These are phyloP conservation scores for Parnassius apollo DNA, from an alignment of 2,888 invertebrate species.

Conservation along the genomic window DNA sequence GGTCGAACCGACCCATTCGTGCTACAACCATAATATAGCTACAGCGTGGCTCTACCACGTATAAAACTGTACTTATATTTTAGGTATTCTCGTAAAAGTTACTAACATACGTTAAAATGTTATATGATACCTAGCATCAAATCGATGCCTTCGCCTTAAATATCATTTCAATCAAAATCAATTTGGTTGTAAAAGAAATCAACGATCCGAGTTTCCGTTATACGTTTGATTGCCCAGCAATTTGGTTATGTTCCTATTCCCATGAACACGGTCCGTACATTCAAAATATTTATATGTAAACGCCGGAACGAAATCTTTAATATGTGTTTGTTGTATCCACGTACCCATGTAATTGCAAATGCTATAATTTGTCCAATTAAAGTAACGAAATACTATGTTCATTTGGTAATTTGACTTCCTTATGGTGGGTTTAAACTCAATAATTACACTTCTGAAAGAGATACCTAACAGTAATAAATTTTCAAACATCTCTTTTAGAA, in stretches of 20 bases:
- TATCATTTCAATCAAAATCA: constrained; percentile 53
- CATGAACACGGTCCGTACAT: constrained; percentile 53
- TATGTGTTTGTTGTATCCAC: constrained; percentile 51
- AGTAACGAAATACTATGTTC: constrained; percentile 30
- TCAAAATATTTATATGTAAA: constrained; percentile 54
- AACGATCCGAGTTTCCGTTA: constrained; percentile 59
- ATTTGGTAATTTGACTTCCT: not conserved
- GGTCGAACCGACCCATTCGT: too few species aligned
- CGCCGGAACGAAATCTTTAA: constrained; percentile 59
- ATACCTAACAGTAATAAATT: too few species aligned
- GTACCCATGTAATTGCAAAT: constrained; percentile 29
- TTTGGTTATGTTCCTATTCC: constrained; percentile 50
- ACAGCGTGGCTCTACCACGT: too few species aligned
- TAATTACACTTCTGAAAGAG: too few species aligned
- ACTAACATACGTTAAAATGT: too few species aligned
- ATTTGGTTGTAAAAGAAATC: constrained; percentile 65
- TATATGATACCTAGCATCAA: not conserved
- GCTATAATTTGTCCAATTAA: constrained; percentile 22
- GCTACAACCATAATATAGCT: too few species aligned
- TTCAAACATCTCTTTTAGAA: too few species aligned
- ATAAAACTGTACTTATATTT: too few species aligned
- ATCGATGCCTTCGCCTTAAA: constrained; percentile 50
- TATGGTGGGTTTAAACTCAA: too few species aligned
- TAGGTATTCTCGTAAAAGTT: too few species aligned
- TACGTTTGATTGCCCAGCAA: constrained; percentile 48